phyloP scores from a whole-genome alignment of 2,797 vertebrate genomes.

The Arrhamphus sclerolepis region DNA sequence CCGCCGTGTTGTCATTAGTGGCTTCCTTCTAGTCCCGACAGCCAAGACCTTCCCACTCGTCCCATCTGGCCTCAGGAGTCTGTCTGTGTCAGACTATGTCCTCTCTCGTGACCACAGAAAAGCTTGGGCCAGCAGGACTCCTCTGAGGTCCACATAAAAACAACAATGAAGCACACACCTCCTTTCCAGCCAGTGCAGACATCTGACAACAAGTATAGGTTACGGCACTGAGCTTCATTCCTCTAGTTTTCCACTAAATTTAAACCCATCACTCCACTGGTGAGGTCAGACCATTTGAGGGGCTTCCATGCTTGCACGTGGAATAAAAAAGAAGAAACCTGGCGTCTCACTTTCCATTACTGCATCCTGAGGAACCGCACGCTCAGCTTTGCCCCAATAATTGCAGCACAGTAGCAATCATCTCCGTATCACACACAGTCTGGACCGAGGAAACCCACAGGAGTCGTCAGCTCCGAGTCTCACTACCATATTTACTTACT shows the following conservation, averaged over 20 bases:
- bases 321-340: slow-evolving; percentile 47
- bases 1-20: slow-evolving; percentile 69
- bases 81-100: slow-evolving; percentile 46
- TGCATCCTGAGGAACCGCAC: slow-evolving; percentile 58
- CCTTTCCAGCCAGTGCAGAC: slow-evolving; percentile 15
- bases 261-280: slow-evolving; percentile 44
- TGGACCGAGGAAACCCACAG: slow-evolving; percentile 52
- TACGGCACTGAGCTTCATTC: slow-evolving; percentile 4
- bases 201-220: slow-evolving; percentile 24
- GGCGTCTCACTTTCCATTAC: slow-evolving; percentile 70
- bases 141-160: slow-evolving; percentile 40
- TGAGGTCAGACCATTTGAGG: slow-evolving; percentile 43
- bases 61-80: slow-evolving; percentile 43
- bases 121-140: slow-evolving; percentile 66
- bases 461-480: slow-evolving; percentile 28
- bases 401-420: slow-evolving; percentile 69
- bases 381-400: slow-evolving; percentile 50
- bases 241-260: slow-evolving; percentile 50
- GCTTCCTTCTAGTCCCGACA: slow-evolving; percentile 51
- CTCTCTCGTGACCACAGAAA: slow-evolving; percentile 60
- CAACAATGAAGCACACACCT: slow-evolving; percentile 46
- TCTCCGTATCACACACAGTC: slow-evolving; percentile 39
- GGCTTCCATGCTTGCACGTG: slow-evolving; percentile 54
- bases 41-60: slow-evolving; percentile 36
- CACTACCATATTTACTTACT: slow-evolving; percentile 37